Base-by-base conservation (phyloP, 2,797 vertebrate genomes). In the Potorous gilbertii region DNA sequence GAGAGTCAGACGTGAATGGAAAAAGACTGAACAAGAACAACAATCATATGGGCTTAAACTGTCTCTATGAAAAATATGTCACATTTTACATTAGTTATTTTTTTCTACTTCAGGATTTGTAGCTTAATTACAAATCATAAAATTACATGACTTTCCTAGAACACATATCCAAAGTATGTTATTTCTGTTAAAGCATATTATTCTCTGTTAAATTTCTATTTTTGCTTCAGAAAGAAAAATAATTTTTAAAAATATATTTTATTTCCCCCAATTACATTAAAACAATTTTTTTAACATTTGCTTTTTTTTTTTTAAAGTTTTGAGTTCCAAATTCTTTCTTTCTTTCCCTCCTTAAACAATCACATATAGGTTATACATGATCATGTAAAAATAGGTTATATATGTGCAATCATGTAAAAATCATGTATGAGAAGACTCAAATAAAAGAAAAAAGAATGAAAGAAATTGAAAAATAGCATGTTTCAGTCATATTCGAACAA, bases 121-220 rank as follows among this genome's bases (percentile, higher is more conserved):
- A 56, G 29, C 40, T 74, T 55, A 95, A 92, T 21, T 34, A 57
- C 18, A 93, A 40, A 3, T 92, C 90, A 31, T 56, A 90, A 81
- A 59, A 81, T 81, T 24, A 62, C 57, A 55, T 54, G 11, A 28
- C 90, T 2, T 62, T 94, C 46, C 55, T 50, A 92, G 28, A 54
- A 0, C 66, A 14, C 90, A 54, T 54, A 66, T 92, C 56, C 94
- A 59, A 96, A 90, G 10, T 24, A 28, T 28, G 50, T 6, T 92
- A 4, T 91, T 97, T 50, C 90, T 87, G 31, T 96, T 81, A 95
- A 93, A 52, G 56, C 21, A 34, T 0, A 74, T n/a, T 81, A 21
- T 40, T 40, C 46, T 24, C 16, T 34, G 31, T 62, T 62, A 81
- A 46, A 59, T 40, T 81, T 81, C n/a, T 81, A 46, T 81, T 81